These are phyloP conservation scores for Phocoena phocoena DNA, from an alignment of 2,113 vertebrate species.

Conservation along the genomic window DNA sequence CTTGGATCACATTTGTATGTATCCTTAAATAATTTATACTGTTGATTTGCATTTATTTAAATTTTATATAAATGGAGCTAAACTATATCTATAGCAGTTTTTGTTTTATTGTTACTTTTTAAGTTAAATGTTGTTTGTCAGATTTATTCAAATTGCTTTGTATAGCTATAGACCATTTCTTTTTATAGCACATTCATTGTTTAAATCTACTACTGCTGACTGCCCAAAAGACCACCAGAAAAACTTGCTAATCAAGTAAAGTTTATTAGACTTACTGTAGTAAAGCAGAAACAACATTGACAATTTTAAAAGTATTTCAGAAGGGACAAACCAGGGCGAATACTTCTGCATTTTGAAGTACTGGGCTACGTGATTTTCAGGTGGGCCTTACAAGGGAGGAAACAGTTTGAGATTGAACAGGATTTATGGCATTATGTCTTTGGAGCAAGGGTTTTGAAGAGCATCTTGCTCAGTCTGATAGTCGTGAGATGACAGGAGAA, in stretches of 20 bases:
- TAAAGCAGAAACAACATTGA: not conserved
- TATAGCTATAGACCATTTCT: not conserved
- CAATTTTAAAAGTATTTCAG: not conserved
- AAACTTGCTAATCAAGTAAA: not conserved
- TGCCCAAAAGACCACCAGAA: not conserved
- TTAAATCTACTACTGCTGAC: not conserved
- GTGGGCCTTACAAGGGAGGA: not conserved
- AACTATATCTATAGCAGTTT: not conserved
- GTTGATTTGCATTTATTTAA: not conserved
- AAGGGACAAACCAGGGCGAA: not conserved
- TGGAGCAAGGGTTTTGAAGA: not conserved
- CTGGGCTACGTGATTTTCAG: not conserved
- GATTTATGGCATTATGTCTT: not conserved
- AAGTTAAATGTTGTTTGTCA: not conserved
- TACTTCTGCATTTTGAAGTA: not conserved
- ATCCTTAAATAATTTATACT: not conserved
- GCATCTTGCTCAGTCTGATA: not conserved
- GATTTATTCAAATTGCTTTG: not conserved
- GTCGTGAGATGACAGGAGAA: not conserved
- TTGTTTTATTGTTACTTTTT: not conserved
- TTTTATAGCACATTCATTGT: not conserved
- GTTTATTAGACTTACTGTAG: not conserved
- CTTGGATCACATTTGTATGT: not conserved
- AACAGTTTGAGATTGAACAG: not conserved
- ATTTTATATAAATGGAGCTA: not conserved